Percentiles rank a stretch among this genome's conserved stretches.
These are phyloP conservation scores for Trichoplusia ni DNA, from an alignment of 1,140 invertebrate species.

Conservation along the genomic window DNA sequence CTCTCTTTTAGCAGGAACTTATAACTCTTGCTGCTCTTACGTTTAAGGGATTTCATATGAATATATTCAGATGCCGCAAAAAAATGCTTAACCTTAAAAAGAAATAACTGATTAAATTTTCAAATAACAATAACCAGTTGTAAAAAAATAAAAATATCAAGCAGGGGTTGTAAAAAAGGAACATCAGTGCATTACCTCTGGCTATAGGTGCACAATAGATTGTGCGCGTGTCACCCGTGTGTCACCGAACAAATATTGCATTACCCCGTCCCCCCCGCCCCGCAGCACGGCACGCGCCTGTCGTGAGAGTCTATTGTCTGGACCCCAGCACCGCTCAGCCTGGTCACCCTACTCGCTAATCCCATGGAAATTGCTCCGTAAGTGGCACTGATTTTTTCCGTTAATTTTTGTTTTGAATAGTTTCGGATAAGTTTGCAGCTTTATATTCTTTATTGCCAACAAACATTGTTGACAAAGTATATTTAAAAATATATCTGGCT, in stretches of 20 bases:
- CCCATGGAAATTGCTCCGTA: conserved; percentile 55
- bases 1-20: too few species aligned
- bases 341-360: conserved; percentile 67
- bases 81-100: too few species aligned
- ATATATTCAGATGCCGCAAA: too few species aligned
- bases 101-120: too few species aligned
- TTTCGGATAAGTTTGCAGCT: not conserved
- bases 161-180: conserved; percentile 14
- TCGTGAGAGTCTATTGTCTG: conserved; percentile 40
- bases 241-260: conserved; percentile 78
- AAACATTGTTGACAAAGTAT: too few species aligned
- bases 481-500: too few species aligned
- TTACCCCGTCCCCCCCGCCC: conserved; percentile 49
- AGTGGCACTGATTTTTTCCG: conserved; percentile 59
- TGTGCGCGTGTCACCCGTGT: conserved; percentile 73
- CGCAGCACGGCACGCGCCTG: conserved; percentile 38
- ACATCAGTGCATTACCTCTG: conserved; percentile 49
- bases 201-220: conserved; percentile 63
- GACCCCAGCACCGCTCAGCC: conserved; percentile 39
- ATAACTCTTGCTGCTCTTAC: too few species aligned
- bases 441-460: too few species aligned
- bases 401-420: conserved; percentile 29
- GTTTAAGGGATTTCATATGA: too few species aligned
- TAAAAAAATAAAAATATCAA: not conserved
- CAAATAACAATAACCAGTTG: conserved; percentile 4